phyloP scores from a whole-genome alignment of 1,140 invertebrate species.

The Mactra quadrangularis region DNA sequence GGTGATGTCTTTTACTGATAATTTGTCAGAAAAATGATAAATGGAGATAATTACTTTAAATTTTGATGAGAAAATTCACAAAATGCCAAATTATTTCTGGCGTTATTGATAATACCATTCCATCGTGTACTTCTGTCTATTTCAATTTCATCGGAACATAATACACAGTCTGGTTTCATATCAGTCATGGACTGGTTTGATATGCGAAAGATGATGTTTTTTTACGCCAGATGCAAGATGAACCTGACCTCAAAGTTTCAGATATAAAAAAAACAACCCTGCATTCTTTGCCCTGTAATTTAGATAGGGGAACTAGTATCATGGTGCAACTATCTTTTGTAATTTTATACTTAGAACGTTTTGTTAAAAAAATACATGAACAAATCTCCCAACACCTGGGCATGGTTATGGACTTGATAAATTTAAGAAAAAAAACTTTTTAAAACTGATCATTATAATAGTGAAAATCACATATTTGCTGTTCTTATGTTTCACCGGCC shows the following conservation, averaged over 20 bases:
- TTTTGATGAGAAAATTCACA: too few species aligned
- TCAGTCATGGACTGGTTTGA: too few species aligned
- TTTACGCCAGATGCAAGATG: background rate
- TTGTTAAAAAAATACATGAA: constrained; percentile 20
- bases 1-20: too few species aligned
- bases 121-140: too few species aligned
- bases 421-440: background rate
- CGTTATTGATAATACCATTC: too few species aligned
- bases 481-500: background rate
- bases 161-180: too few species aligned
- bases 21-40: too few species aligned
- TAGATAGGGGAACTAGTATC: constrained; percentile 29
- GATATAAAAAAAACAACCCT: constrained; percentile 2
- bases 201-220: too few species aligned
- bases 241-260: background rate
- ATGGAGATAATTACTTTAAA: too few species aligned
- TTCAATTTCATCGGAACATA: too few species aligned
- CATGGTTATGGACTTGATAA: constrained; percentile 2
- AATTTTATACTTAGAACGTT: background rate
- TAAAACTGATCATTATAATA: constrained; percentile 10
- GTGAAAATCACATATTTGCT: too few species aligned
- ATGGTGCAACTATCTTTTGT: constrained; percentile 8
- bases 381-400: constrained; percentile 17
- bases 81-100: too few species aligned
- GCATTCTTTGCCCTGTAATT: constrained; percentile 29